A percentile compares a stretch with the other conserved stretches of the same genome.
These are phyloP conservation scores for Cryptus armator DNA, from an alignment of 2,888 invertebrate genomes.

Conservation along the genomic window DNA sequence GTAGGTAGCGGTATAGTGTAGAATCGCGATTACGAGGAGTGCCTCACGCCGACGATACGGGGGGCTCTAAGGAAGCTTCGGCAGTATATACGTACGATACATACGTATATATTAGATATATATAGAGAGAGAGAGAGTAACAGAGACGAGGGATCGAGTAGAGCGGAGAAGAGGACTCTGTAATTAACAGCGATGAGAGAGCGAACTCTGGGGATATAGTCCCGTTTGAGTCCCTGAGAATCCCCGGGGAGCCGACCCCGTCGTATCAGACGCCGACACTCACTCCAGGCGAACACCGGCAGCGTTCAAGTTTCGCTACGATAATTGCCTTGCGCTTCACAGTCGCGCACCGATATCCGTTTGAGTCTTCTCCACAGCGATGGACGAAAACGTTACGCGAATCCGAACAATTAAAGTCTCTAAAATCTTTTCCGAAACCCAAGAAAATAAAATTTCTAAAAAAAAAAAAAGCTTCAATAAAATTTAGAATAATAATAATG, in stretches of 20 bases:
- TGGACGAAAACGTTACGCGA: constrained; percentile 62
- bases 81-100: constrained; percentile 11
- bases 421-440: not conserved
- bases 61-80: constrained; percentile 62
- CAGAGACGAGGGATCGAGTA: constrained; percentile 60
- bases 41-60: constrained; percentile 66
- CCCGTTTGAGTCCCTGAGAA: constrained; percentile 82
- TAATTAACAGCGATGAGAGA: constrained; percentile 83
- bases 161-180: constrained; percentile 76
- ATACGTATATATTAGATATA: not conserved
- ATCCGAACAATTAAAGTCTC: constrained; percentile 47
- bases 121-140: constrained; percentile 26
- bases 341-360: constrained; percentile 79
- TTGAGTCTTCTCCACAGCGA: constrained; percentile 48
- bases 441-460: not conserved
- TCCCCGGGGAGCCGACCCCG: constrained; percentile 82
- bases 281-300: constrained; percentile 73
- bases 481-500: no score
- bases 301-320: constrained; percentile 83
- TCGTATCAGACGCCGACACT: constrained; percentile 84
- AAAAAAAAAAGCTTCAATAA: not conserved
- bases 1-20: constrained; percentile 31
- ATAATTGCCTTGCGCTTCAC: constrained; percentile 84
- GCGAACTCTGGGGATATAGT: constrained; percentile 71
- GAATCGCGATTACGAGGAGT: constrained; percentile 63